Percentiles rank a stretch among this genome's conserved stretches.
phyloP scores from a whole-genome alignment of 2,113 vertebrate species.

The Lethenteron camtschaticum region DNA sequence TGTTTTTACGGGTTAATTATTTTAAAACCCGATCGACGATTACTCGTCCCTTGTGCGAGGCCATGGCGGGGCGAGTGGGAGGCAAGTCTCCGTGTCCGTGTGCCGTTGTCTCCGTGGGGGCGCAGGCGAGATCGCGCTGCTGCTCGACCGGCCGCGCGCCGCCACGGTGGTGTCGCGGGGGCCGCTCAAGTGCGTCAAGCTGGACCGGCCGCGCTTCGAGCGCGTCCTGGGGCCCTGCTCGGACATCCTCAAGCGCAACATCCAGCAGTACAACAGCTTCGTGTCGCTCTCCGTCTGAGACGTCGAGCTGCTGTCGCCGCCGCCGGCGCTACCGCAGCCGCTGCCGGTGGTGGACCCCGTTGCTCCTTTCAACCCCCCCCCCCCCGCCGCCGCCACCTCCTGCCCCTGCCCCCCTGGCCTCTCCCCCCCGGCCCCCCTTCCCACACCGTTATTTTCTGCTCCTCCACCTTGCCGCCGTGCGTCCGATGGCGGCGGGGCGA shows the following conservation, averaged over 20 bases:
- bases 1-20: no score
- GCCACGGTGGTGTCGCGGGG: slow-evolving; percentile 77
- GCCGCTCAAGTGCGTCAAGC: slow-evolving; percentile 74
- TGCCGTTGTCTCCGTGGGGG: neutral
- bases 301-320: no score
- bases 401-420: neutral
- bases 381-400: neutral
- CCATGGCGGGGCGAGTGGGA: no score
- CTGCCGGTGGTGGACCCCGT: no score
- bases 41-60: no score
- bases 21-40: no score
- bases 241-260: slow-evolving; percentile 87
- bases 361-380: no score
- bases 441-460: no score
- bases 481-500: no score
- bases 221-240: slow-evolving; percentile 84
- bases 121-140: slow-evolving; percentile 70
- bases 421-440: no score
- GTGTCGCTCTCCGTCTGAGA: slow-evolving; percentile 76
- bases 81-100: neutral
- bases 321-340: no score
- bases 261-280: slow-evolving; percentile 97
- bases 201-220: slow-evolving; percentile 82
- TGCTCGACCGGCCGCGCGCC: slow-evolving; percentile 70
- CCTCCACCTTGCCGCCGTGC: no score